These are phyloP conservation scores for Pyrocoelia pectoralis DNA, from an alignment of 2,888 invertebrate species.

Conservation along the genomic window DNA sequence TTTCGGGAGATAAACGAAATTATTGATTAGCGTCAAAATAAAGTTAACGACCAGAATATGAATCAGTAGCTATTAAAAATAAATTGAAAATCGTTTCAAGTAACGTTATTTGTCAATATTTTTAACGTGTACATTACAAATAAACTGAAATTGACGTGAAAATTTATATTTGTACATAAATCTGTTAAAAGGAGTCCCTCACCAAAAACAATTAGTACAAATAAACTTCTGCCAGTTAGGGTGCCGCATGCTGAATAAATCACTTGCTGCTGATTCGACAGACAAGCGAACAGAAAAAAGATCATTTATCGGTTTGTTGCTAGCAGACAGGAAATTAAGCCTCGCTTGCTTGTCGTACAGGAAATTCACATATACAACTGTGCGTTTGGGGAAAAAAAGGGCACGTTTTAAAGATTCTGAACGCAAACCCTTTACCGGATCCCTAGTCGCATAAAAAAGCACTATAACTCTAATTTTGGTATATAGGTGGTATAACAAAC, in stretches of 20 bases:
- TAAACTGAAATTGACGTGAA: background rate
- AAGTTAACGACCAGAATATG: too few relatives aligned
- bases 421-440: constrained; percentile 1
- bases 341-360: constrained; percentile 44
- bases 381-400: constrained; percentile 36
- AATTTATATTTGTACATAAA: constrained; percentile 14
- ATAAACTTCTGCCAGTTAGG: constrained; percentile 24
- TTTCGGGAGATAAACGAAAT: too few relatives aligned
- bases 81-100: too few relatives aligned
- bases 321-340: constrained; percentile 46
- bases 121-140: background rate
- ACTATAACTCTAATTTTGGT: constrained; percentile 3
- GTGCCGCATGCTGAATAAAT: constrained; percentile 32
- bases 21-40: too few relatives aligned
- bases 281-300: constrained; percentile 35
- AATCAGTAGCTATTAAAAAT: too few relatives aligned
- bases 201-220: constrained; percentile 27
- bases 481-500: constrained; percentile 2
- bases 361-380: constrained; percentile 45
- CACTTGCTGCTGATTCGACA: constrained; percentile 35
- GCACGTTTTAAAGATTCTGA: constrained; percentile 13
- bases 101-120: too few relatives aligned
- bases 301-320: constrained; percentile 37
- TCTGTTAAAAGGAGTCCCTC: constrained; percentile 23
- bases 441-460: background rate